phyloP scores from a whole-genome alignment of 1,140 invertebrate genomes.

The Manduca sexta region DNA sequence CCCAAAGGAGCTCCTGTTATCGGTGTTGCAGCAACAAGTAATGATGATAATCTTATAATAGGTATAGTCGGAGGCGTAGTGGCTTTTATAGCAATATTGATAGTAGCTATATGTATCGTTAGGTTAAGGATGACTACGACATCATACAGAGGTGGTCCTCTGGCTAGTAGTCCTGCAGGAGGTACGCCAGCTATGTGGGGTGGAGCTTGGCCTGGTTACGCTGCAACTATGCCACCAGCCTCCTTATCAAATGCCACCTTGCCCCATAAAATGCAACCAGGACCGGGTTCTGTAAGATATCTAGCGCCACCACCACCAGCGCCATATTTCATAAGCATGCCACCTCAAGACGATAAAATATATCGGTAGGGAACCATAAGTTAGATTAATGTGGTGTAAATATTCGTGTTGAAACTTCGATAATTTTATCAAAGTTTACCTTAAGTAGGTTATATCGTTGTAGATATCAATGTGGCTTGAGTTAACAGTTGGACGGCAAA shows the following conservation, averaged over 20 bases:
- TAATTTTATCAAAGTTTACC: not conserved
- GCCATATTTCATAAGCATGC: conserved; percentile 71
- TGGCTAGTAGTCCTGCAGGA: conserved; percentile 70
- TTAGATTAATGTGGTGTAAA: conserved; percentile 17
- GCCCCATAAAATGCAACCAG: conserved; percentile 76
- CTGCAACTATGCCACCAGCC: conserved; percentile 64
- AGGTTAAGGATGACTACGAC: conserved; percentile 79
- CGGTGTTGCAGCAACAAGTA: conserved; percentile 77
- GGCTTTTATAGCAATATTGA: conserved; percentile 89
- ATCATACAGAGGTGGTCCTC: conserved; percentile 79
- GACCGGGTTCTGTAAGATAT: conserved; percentile 73
- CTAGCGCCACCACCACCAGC: conserved; percentile 60
- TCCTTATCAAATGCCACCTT: conserved; percentile 75
- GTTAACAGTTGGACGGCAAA: no score
- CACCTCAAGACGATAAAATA: conserved; percentile 71
- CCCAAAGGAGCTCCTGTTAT: conserved; percentile 75
- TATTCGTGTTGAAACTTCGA: conserved; percentile 8
- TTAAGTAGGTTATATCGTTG: conserved; percentile 23
- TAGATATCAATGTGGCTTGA: conserved; percentile 19
- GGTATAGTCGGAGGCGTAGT: conserved; percentile 94
- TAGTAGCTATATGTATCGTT: conserved; percentile 91
- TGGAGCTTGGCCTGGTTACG: conserved; percentile 68
- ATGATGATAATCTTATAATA: conserved; percentile 93
- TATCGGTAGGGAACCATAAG: conserved; percentile 50
- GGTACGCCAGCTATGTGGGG: conserved; percentile 72